A percentile compares a stretch with the other conserved stretches of the same genome.
phyloP scores from a whole-genome alignment of 23 tunicate species.

The Oikopleura albicans region DNA sequence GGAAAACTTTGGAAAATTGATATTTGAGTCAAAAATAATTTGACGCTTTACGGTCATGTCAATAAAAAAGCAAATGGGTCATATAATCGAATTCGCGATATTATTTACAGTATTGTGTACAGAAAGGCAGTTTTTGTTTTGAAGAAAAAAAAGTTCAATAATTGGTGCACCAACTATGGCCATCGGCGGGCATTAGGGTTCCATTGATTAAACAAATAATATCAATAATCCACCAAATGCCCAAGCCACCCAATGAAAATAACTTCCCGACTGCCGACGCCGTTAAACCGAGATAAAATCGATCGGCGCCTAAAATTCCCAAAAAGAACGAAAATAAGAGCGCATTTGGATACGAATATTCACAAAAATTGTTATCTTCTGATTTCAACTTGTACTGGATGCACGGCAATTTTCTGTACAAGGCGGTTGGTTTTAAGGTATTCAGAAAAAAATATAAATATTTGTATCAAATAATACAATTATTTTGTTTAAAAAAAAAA shows the following conservation, averaged over 20 bases:
- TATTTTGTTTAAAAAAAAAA: too few species aligned
- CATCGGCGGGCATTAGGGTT: conserved; percentile 4
- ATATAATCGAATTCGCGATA: too few species aligned
- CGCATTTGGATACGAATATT: neutral
- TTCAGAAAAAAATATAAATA: too few species aligned
- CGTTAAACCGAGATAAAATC: conserved; percentile 3
- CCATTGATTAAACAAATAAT: neutral
- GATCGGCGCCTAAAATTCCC: neutral
- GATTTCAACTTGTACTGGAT: neutral
- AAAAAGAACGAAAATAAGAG: neutral
- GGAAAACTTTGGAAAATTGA: too few species aligned
- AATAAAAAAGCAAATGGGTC: too few species aligned
- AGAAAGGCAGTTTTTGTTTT: too few species aligned
- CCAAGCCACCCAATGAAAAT: neutral
- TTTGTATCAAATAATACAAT: too few species aligned
- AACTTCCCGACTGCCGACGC: neutral
- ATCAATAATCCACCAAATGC: conserved; percentile 16
- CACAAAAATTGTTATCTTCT: neutral
- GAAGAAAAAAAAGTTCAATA: too few species aligned
- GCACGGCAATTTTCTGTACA: neutral
- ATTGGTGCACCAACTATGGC: neutral
- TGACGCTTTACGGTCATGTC: too few species aligned
- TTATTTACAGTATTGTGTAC: too few species aligned
- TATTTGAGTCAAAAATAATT: too few species aligned
- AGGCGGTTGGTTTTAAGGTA: too few species aligned